Conservation (phyloP, 2,113 vertebrate genomes). For the Egretta garzetta region DNA sequence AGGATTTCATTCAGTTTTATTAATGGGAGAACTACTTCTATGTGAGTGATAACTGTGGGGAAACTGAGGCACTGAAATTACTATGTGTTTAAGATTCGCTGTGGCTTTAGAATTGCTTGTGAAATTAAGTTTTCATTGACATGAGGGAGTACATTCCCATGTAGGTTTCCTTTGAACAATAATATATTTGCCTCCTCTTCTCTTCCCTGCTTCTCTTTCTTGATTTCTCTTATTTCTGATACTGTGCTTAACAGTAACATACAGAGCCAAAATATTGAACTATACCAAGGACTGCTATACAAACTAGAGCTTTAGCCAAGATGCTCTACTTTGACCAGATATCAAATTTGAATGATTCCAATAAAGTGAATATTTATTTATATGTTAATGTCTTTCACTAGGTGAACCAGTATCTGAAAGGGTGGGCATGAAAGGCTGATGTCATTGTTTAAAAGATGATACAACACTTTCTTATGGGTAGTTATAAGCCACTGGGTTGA, state of each 20-base stretch:
- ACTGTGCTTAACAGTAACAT: neutral
- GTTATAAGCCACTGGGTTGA: neutral
- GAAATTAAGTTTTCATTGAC: neutral
- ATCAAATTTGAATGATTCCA: neutral
- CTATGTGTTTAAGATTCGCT: neutral
- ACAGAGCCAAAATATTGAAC: neutral
- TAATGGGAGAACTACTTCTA: neutral
- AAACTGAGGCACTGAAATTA: neutral
- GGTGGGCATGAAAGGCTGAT: neutral
- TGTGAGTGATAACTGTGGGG: neutral
- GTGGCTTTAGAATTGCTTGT: neutral
- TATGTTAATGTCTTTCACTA: neutral
- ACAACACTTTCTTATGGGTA: neutral
- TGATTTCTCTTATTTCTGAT: neutral
- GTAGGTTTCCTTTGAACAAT: neutral
- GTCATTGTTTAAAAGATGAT: neutral
- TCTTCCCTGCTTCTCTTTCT: neutral
- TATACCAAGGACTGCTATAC: neutral
- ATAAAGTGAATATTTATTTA: neutral
- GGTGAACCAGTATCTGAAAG: neutral
- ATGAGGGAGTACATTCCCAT: fast-evolving
- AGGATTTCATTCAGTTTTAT: neutral
- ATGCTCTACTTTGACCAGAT: neutral
- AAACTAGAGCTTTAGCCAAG: neutral
- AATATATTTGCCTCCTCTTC: neutral